Base-by-base conservation (phyloP, 1,140 invertebrate species). In the Microplitis demolitor region DNA sequence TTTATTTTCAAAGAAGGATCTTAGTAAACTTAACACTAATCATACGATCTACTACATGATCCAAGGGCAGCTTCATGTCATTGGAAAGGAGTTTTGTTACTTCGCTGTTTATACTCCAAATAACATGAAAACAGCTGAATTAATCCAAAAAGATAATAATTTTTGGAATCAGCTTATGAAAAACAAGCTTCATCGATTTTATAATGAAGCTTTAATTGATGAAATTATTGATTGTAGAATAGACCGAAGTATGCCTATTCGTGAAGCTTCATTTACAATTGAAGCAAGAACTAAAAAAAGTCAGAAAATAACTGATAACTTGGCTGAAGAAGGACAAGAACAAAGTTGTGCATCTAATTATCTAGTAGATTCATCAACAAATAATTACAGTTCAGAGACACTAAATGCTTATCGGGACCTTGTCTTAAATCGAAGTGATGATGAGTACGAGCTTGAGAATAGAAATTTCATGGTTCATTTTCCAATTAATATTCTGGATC, bases 141-240 rank as follows among this genome's bases (percentile, higher is more conserved):
- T 39, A 8, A 39, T 75, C 6, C 2, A 24, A 16, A 66, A 37
- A 51, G 74, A 75, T 37, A 63, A 75, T 34, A 45, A 67, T 13
- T 75, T 75, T 58, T 75, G 74, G 74, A 39, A 72, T 37, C 35
- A 33, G 1, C 60, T 71, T 13, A 74, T 76, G 73, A 45, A 61
- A 62, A 45, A 37, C 37, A 58, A 51, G 2, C 51, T 76, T 13
- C 37, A n/a, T 16, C 53, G 60, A 33, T 76, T 77, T 56, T 77
- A 77, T 61, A 35, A 66, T 24, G 13, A 73, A 5, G 73, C 71
- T 54, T 56, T 76, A 37, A 54, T 73, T 45, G 70, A 73, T 45
- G 77, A 78, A 75, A 71, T 77, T 14, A 33, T 78, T 4, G 75
- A 78, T 24, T 66, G 72, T 35, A 73, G 75, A 3, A 67, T 56